Evolutionary conservation across 2,113 vertebrate species (phyloP), one percentile per base, ranked within the genome.

Genomic region (Corythoichthys haematopterus): DNA sequence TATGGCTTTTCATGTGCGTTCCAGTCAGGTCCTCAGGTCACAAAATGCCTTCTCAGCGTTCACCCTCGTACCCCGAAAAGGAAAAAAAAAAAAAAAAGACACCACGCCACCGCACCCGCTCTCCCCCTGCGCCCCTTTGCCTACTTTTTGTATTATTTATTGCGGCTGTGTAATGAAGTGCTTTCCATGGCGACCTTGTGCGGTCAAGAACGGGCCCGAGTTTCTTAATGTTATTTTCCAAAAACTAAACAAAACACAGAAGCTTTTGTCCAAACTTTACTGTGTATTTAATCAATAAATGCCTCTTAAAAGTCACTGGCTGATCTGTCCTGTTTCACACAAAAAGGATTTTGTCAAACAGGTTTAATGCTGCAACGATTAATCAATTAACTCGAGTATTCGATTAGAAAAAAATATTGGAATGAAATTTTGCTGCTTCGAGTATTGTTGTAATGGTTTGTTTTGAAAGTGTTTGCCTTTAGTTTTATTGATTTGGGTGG

Each of bases 231-330:
- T 45, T 28, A 33, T 36, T 8, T 9, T 9, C n/a, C 35, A 57
- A 57, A 36, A 35, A 10, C 33, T 14, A 57, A 35, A 57, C 35
- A 53, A 57, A 57, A 12, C 43, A 62, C 60, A 62, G 60, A 13
- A 62, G 60, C 60, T 62, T 62, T 62, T 62, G 60, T 62, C 60
- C 36, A 62, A 62, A 62, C 60, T 45, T 62, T 46, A 62, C 60
- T 62, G 60, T 62, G 60, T 62, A 62, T 62, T 62, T 62, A 62
- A 62, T 62, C 60, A 62, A 62, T 62, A 62, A 62, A 62, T 46
- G 60, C 60, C 43, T 62, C 45, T 62, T 14, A 62, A 62, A 62
- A 45, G 20, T 14, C 20, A 13, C 2, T 2, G 12, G 12, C 40
- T 14, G 11, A n/a, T 46, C 37, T 12, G 20, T 33, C n/a, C 11